A percentile compares a stretch with the other conserved stretches of the same genome.
phyloP scores from a whole-genome alignment of 64 coral and sea anemone genomes.

The Porites lutea region DNA sequence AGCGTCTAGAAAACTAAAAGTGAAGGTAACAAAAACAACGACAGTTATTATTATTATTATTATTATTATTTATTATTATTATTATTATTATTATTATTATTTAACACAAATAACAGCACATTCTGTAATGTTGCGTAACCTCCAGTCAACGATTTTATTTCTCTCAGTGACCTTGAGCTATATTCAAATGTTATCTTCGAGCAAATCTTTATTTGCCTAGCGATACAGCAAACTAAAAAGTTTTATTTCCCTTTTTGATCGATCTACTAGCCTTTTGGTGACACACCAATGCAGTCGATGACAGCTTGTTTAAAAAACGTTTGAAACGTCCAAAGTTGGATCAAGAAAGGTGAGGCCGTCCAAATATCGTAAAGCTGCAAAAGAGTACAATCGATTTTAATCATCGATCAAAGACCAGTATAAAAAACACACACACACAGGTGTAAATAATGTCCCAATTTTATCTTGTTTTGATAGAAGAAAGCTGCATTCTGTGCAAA shows the following conservation, averaged over 20 bases:
- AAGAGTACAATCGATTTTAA: too few species aligned
- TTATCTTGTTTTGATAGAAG: not conserved
- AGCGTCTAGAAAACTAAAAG: not conserved
- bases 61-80: too few species aligned
- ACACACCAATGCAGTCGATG: not conserved
- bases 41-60: too few species aligned
- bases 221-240: not conserved
- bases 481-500: not conserved
- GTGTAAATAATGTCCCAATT: not conserved
- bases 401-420: too few species aligned
- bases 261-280: not conserved
- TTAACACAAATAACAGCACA: too few species aligned
- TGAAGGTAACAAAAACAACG: not conserved
- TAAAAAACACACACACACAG: not conserved
- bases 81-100: too few species aligned
- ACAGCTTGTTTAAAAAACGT: not conserved
- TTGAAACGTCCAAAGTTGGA: not conserved
- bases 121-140: too few species aligned
- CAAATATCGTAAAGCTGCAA: too few species aligned
- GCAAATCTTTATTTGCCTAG: not conserved
- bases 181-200: not conserved
- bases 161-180: not conserved
- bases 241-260: not conserved
- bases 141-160: not conserved
- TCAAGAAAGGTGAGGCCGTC: too few species aligned